A percentile compares a stretch with the other conserved stretches of the same genome.
Evolutionary conservation across 2,113 vertebrate genomes (phyloP).

Genomic region (Orycteropus afer): DNA sequence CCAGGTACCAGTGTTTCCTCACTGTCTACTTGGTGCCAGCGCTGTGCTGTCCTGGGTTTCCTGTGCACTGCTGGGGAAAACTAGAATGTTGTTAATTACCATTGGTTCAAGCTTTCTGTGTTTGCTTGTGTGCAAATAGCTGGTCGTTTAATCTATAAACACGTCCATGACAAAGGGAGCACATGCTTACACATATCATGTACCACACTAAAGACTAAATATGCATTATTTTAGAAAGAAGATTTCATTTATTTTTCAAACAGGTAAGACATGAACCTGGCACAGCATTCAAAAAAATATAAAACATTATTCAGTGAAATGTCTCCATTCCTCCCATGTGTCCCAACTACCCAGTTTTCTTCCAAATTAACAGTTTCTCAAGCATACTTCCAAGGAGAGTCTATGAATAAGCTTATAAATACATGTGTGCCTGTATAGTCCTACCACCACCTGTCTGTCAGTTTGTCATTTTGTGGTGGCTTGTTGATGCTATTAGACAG

Average conservation of each 20-base stretch:
- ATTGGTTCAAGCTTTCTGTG: neutral
- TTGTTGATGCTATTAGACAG: too few species aligned
- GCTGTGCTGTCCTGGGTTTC: too few species aligned
- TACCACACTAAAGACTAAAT: neutral
- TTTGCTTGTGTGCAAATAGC: neutral
- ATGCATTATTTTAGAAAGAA: neutral
- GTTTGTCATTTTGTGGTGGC: too few species aligned
- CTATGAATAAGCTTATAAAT: neutral
- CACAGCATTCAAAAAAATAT: neutral
- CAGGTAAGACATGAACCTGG: neutral
- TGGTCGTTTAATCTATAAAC: neutral
- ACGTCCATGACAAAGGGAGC: neutral
- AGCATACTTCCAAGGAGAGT: neutral
- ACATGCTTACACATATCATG: neutral
- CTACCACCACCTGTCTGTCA: neutral
- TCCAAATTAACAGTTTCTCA: neutral
- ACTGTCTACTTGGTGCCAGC: neutral
- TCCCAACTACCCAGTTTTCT: neutral
- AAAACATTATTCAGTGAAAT: neutral
- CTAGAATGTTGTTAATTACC: neutral
- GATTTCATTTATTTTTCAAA: neutral
- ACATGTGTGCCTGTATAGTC: too few species aligned
- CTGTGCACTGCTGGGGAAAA: fast-evolving
- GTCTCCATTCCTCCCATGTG: neutral
- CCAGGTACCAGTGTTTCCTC: neutral